Base-by-base conservation (phyloP, 2,797 vertebrate species). In the Lacerta agilis region DNA sequence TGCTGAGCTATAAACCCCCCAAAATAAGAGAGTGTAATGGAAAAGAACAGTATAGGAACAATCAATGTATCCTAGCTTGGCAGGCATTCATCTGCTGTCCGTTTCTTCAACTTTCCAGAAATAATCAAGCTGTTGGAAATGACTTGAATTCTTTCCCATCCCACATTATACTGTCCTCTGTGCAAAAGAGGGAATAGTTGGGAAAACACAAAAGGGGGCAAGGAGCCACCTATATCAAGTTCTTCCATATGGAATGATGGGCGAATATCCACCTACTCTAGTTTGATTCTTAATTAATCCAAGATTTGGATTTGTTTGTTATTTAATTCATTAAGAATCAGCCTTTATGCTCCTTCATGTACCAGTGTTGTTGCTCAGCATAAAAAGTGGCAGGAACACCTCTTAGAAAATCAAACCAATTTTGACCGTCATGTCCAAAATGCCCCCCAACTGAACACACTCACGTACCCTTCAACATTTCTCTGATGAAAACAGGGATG, bases 41-140 rank as follows among this genome's bases (percentile, higher is more conserved):
- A 3, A 87, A 67, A 2, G n/a, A 67, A 82, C 20, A 87, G 49
- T 5, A 83, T 1, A 67, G 25, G 49, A 87, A 1, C 15, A 72
- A 27, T 82, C 66, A 72, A 33, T 69, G 4, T 61, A 66, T 41
- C 4, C 75, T 43, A 27, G 33, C 25, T 45, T n/a, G 49, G 66
- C 45, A 80, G 43, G 58, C 8, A 45, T 80, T 20, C 9, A 23
- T 85, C 2, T 1, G 0, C 3, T 73, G 3, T 1, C 66, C 4
- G 55, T 87, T 88, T 84, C 75, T 72, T 20, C 10, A 64, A 13
- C 23, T 83, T 43, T 90, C 87, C 18, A n/a, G 38, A 13, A 6
- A 82, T 64, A 90, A 49, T 69, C 77, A 83, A 29, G 1, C 38
- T 73, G 75, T 77, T 61, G 89, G 38, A 83, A 2, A 90, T 0